Conservation (phyloP, 2,888 invertebrate species). For the Caprella mutica region DNA sequence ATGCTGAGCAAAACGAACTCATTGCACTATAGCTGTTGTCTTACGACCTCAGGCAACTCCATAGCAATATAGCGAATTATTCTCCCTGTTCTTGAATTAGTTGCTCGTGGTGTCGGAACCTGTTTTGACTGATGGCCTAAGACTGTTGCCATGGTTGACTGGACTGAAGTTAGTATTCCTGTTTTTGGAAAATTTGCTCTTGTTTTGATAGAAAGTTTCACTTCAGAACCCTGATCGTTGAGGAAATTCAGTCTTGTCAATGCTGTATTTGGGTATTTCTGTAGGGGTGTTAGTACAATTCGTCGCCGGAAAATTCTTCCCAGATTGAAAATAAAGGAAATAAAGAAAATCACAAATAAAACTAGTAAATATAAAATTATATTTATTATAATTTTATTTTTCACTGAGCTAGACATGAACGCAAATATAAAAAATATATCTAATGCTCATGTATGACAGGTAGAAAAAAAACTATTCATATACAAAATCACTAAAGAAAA, state of each 20-base stretch:
- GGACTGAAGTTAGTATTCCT: slow-evolving; percentile 1
- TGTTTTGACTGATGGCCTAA: slow-evolving; percentile 3
- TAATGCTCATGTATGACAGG: too few relatives aligned
- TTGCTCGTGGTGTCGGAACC: background rate
- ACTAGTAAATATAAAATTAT: too few relatives aligned
- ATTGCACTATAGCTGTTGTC: slow-evolving; percentile 1
- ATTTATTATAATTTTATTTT: too few relatives aligned
- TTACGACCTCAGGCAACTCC: slow-evolving; percentile 5
- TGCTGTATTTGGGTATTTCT: background rate
- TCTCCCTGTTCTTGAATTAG: slow-evolving; percentile 2
- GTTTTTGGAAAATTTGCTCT: slow-evolving; percentile 4
- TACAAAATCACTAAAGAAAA: too few relatives aligned
- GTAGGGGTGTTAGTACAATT: too few relatives aligned
- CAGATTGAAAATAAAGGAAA: too few relatives aligned
- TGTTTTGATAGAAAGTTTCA: slow-evolving; percentile 3
- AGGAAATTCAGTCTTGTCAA: slow-evolving; percentile 4
- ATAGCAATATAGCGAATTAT: slow-evolving; percentile 4
- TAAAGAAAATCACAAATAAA: too few relatives aligned
- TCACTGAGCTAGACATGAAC: too few relatives aligned
- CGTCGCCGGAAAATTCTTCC: too few relatives aligned
- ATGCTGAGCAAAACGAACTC: slow-evolving; percentile 5
- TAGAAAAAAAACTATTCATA: too few relatives aligned
- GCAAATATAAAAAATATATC: too few relatives aligned
- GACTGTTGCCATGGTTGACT: slow-evolving; percentile 1
- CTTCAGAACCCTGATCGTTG: background rate